Conservation (phyloP, 2,113 vertebrate genomes). For the Eupsittula cactorum region DNA sequence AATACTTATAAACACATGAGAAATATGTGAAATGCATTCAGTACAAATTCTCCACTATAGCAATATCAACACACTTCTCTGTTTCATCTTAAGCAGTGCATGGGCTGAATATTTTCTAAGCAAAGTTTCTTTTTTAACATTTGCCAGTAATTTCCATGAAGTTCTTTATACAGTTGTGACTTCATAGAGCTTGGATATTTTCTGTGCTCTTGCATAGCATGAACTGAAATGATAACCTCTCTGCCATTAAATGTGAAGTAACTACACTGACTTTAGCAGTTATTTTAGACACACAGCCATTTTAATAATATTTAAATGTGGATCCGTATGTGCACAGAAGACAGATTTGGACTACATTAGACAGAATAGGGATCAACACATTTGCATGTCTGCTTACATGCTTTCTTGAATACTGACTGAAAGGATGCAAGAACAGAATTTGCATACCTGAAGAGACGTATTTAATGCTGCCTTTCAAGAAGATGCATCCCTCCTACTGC, state of each 20-base stretch:
- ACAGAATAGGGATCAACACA: not conserved
- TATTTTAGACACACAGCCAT: not conserved
- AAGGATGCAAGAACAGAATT: not conserved
- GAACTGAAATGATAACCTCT: not conserved
- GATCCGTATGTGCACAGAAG: not conserved
- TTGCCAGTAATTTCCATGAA: not conserved
- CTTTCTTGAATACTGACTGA: not conserved
- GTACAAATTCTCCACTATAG: not conserved
- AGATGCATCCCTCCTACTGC: not conserved
- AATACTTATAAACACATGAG: constrained; percentile 18
- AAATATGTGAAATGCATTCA: not conserved
- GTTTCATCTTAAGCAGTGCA: not conserved
- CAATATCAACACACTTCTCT: not conserved
- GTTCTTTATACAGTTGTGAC: not conserved
- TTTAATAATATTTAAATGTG: not conserved
- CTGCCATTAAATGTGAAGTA: not conserved
- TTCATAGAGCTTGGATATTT: not conserved
- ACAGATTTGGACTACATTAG: not conserved
- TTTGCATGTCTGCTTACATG: not conserved
- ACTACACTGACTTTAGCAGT: not conserved
- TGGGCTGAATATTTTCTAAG: not conserved
- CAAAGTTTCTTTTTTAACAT: not conserved
- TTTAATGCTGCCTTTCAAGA: not conserved
- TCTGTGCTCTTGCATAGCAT: not conserved
- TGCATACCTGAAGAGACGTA: not conserved